Evolutionary conservation across 2,888 invertebrate species (phyloP).

Genomic region (Nomada fucata): DNA sequence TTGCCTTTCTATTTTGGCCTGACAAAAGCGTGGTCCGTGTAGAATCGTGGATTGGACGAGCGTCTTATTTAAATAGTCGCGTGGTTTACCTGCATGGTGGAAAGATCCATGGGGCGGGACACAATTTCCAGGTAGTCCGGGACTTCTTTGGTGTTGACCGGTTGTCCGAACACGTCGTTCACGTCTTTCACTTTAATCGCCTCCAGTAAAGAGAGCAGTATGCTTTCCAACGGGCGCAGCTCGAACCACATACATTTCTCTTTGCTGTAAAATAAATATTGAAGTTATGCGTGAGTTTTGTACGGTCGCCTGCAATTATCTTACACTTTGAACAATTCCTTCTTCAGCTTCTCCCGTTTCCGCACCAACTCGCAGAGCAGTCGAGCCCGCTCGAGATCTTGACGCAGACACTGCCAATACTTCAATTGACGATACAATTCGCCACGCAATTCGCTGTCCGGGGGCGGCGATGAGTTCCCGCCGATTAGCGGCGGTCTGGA

Average conservation of each 20-base stretch:
- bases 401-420: conserved; percentile 96
- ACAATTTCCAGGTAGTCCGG: conserved; percentile 96
- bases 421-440: conserved; percentile 94
- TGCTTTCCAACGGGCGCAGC: conserved; percentile 92
- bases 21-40: not conserved
- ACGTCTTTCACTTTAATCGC: conserved; percentile 92
- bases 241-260: conserved; percentile 93
- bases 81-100: conserved; percentile 90
- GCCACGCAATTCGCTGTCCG: conserved; percentile 83
- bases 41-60: not conserved
- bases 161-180: conserved; percentile 95
- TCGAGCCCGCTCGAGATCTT: conserved; percentile 96
- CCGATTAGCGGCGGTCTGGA: conserved; percentile 79
- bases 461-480: conserved; percentile 77
- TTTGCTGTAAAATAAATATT: conserved; percentile 82
- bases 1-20: conserved; percentile 88
- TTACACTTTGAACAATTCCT: conserved; percentile 91
- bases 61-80: not conserved
- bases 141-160: conserved; percentile 94
- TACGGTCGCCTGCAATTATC: conserved; percentile 39
- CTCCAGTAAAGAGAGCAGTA: conserved; percentile 91
- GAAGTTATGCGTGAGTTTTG: no score
- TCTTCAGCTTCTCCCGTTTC: conserved; percentile 97
- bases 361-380: conserved; percentile 97
- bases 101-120: conserved; percentile 94